Base-by-base conservation (phyloP, 2,797 vertebrate genomes). In the Forpus xanthops region DNA sequence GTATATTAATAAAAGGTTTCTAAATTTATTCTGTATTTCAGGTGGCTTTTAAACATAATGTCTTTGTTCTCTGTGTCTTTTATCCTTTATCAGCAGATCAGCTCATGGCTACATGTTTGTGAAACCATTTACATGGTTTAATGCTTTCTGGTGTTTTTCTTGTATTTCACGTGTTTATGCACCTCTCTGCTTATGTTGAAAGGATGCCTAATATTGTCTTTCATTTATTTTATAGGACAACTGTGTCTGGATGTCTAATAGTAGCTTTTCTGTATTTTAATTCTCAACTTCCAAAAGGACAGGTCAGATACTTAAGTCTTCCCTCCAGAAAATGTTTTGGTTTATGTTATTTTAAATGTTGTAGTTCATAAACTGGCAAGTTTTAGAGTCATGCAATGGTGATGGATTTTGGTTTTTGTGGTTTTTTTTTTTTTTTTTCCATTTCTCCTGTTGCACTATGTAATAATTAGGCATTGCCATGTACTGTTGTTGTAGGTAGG, bases 11-110 rank as follows among this genome's bases (percentile, higher is more conserved):
- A 76, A 56, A 64, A 66, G 10, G 5, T 61, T 13, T 42, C 67
- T 65, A 80, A 81, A 58, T 73, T 37, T 67, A 8, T 71, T 87
- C 47, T 75, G 71, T 90, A 28, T 84, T 86, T 74, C 27, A 60
- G 31, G 8, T 3, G 2, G 37, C 7, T 86, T 82, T 17, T 39
- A 33, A 62, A 30, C 12, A 6, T 66, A 68, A 3, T 52, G 11
- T 19, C 27, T 64, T 53, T 31, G 66, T 30, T 81, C 8, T 41
- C 20, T 11, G 1, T 31, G 20, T 7, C 23, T 60, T 45, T 72
- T 68, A 28, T n/a, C 11, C 8, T 77, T 76, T 83, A 27, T 68
- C 9, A 41, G 44, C 19, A 47, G 23, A 60, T 66, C 33, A 56
- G 41, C 47, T 77, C 3, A 12, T 24, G 65, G 27, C 9, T 64